Conservation (phyloP, 1,140 invertebrate species). For the Drosophila punjabiensis region DNA sequence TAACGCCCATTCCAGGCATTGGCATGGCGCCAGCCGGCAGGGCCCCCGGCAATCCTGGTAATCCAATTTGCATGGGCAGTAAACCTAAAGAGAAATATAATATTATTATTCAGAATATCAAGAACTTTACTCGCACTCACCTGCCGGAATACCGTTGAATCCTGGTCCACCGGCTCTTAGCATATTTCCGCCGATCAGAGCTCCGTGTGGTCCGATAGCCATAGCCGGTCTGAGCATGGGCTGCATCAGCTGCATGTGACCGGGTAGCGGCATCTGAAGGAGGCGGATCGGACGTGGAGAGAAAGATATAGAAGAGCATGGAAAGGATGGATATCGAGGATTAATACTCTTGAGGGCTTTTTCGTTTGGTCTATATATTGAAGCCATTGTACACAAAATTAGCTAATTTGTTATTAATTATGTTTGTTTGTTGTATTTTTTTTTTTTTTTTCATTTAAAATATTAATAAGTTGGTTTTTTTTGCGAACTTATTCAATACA, state of each 20-base stretch:
- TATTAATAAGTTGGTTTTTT: conserved; percentile 72
- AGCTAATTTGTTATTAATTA: conserved; percentile 80
- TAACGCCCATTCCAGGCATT: conserved; percentile 89
- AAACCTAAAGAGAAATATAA: conserved; percentile 45
- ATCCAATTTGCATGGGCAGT: conserved; percentile 78
- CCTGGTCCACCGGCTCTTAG: conserved; percentile 90
- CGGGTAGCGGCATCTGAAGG: conserved; percentile 67
- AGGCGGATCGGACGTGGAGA: conserved; percentile 35
- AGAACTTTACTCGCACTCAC: conserved; percentile 86
- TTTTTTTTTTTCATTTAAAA: conserved; percentile 67
- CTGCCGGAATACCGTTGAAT: conserved; percentile 88
- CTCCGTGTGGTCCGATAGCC: conserved; percentile 89
- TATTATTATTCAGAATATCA: background rate
- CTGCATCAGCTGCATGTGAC: conserved; percentile 87
- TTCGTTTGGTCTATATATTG: conserved; percentile 68
- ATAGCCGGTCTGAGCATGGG: conserved; percentile 89
- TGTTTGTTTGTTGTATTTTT: conserved; percentile 51
- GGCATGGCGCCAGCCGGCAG: conserved; percentile 86
- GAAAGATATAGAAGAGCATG: conserved; percentile 78
- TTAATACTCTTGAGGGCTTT: conserved; percentile 56
- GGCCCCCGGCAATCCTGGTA: conserved; percentile 87
- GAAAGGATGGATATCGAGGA: conserved; percentile 44
- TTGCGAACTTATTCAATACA: conserved; percentile 74
- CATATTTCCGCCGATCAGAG: conserved; percentile 90
- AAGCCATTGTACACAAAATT: conserved; percentile 84